Base-by-base conservation (phyloP, 2,888 invertebrate species). In the Congeria kusceri region DNA sequence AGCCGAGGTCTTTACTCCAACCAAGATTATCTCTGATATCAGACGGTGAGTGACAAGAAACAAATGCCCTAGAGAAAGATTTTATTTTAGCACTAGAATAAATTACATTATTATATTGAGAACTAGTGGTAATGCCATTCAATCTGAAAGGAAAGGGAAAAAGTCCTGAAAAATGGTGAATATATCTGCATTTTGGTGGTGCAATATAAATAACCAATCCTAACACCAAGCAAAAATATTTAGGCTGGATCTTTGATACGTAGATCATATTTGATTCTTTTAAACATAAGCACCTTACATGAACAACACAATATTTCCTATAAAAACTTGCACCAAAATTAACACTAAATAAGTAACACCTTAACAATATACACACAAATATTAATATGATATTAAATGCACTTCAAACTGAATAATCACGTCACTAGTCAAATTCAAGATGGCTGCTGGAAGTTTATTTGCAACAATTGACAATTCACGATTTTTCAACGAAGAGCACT, bases 61-160 rank as follows among this genome's bases (percentile, higher is more conserved):
- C 3, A 39, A 39, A 39, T 9, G 9, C n/a, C n/a, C 25, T 53
- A 15, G n/a, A 25, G 20, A 23, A 53, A 53, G 53, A 53, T 53
- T 53, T 53, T 53, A 53, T 53, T 53, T 53, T 53, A 53, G 53
- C 11, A n/a, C 25, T 20, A 25, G 25, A 53, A 53, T 76, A 46
- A 57, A 61, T 76, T 67, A 63, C 65, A 70, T 56, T 65, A 69
- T 18, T 20, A 53, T 4, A 63, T 13, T 20, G 53, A 58, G 7
- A 53, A 18, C 80, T 77, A 80, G 20, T 25, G 23, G 39, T 32
- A 44, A 25, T 57, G 29, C 29, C 56, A 49, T 27, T 20, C 89
- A 92, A 87, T 85, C 91, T 78, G 84, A 86, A 92, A 4, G 92
- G 92, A 7, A 88, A 74, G 47, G 91, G 91, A 82, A 88, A 92